Evolutionary conservation across 2,888 invertebrate genomes (phyloP).

Genomic region (Philonicus albiceps): DNA sequence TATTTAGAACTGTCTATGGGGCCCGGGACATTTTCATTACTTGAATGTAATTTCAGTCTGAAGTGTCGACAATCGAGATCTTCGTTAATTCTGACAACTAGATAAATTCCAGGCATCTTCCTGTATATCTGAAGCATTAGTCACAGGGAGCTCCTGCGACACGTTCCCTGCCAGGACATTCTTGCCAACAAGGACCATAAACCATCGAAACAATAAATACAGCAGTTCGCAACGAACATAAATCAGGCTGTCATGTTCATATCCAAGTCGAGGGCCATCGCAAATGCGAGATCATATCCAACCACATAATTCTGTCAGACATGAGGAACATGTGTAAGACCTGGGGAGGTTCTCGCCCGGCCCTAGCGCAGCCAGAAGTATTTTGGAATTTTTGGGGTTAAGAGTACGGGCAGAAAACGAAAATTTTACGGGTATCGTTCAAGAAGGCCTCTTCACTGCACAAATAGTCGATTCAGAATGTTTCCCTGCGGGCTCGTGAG

Average conservation of each 20-base stretch:
- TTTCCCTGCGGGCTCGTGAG: background rate
- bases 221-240: slow-evolving; percentile 3
- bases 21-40: background rate
- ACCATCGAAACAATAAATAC: slow-evolving; percentile 19
- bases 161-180: background rate
- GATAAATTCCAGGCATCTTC: slow-evolving; percentile 7
- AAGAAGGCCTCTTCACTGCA: background rate
- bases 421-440: background rate
- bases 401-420: background rate
- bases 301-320: slow-evolving; percentile 36
- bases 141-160: background rate
- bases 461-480: background rate
- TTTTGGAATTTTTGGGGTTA: background rate
- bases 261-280: slow-evolving; percentile 35
- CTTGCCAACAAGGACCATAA: slow-evolving; percentile 1
- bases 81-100: slow-evolving; percentile 26
- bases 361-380: background rate
- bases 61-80: background rate
- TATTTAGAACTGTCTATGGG: background rate
- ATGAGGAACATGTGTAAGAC: slow-evolving; percentile 28
- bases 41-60: background rate
- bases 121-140: background rate
- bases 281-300: slow-evolving; percentile 38
- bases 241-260: slow-evolving; percentile 42
- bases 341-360: background rate